Evolutionary conservation across 2,113 vertebrate species (phyloP), one percentile per base, ranked within the genome.

Genomic region (Pungitius pungitius): DNA sequence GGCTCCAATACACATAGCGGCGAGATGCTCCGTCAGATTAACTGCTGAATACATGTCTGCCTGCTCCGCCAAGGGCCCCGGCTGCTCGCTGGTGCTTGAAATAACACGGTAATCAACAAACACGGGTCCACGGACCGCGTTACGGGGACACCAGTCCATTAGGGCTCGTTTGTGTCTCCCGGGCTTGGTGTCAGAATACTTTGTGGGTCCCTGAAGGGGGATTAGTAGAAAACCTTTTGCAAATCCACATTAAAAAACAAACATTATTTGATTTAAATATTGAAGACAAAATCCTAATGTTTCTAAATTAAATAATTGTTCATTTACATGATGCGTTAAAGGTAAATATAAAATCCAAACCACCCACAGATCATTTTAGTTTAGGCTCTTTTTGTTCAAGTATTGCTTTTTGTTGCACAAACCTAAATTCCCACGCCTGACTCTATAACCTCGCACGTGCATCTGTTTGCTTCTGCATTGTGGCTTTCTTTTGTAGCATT

Each of bases 91-190:
- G 86, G 81, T 54, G 92, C 89, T 91, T 93, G 90, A 93, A 94
- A 92, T 94, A 93, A 93, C 92, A 93, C 81, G 66, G 85, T 85
- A 93, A 91, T 91, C 90, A 87, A 92, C 91, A 92, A 87, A 88
- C 77, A 82, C 51, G 45, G 73, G 51, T 30, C 30, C 30, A 30
- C 30, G 85, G 87, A 87, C 76, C 88, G 84, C 87, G 88, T 84
- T 86, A 69, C 86, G 83, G 22, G 49, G 76, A 84, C 67, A 63
- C 30, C 62, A 79, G 59, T 79, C 83, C 73, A 86, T 87, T 86
- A 78, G 58, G 42, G 52, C 27, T 40, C 43, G 30, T 52, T 72
- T 43, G 43, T 20, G 13, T 42, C 30, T 39, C 52, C 27, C 40
- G 47, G 37, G 73, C 71, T 61, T 76, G 77, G 73, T 63, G 64